Percentiles rank a stretch among this genome's conserved stretches.
Evolutionary conservation across 2,797 vertebrate species (phyloP).

Genomic region (Coregonus suidteri): DNA sequence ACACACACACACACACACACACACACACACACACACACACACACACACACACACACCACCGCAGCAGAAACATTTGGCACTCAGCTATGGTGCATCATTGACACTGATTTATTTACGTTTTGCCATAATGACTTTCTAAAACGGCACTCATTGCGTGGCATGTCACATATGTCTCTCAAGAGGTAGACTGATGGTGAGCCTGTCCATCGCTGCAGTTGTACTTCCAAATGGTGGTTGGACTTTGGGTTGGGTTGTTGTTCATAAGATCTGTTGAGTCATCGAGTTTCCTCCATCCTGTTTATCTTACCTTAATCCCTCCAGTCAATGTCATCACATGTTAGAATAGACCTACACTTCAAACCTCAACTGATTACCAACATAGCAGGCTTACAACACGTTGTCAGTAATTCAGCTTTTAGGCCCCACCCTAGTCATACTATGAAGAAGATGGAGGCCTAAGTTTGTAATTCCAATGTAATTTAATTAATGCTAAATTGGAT

Average conservation of each 20-base stretch:
- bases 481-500: not conserved
- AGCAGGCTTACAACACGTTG: no score
- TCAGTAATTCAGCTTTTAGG: not conserved
- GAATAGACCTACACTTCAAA: not conserved
- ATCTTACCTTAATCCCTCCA: constrained; percentile 40
- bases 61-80: not conserved
- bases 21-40: constrained; percentile 15
- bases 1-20: constrained; percentile 22
- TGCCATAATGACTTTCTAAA: not conserved
- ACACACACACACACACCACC: no score
- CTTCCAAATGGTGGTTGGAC: constrained; percentile 19
- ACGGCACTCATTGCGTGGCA: not conserved
- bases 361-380: not conserved
- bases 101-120: not conserved
- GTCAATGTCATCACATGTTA: constrained; percentile 31
- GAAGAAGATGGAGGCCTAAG: not conserved
- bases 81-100: not conserved
- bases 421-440: not conserved
- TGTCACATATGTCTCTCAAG: constrained; percentile 32
- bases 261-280: constrained; percentile 63
- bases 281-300: constrained; percentile 47
- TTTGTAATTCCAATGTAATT: not conserved
- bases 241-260: constrained; percentile 39
- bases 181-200: constrained; percentile 14
- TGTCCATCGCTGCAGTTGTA: constrained; percentile 17